Evolutionary conservation across 2,113 vertebrate genomes (phyloP).

Genomic region (Clarias gariepinus): DNA sequence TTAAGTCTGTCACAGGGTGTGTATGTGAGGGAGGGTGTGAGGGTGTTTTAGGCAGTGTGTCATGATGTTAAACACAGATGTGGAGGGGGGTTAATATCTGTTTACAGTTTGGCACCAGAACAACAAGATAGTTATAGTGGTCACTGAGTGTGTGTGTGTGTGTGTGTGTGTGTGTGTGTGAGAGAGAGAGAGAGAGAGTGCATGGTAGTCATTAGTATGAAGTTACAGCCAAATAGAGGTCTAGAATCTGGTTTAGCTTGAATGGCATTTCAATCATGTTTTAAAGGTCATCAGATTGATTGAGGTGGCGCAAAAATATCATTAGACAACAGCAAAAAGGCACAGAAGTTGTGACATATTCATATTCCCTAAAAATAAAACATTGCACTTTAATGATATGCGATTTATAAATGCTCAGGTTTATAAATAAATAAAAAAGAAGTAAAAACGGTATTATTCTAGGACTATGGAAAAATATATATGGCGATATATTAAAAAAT

Average conservation of each 20-base stretch:
- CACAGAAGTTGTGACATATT: background rate
- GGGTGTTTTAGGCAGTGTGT: conserved; percentile 24
- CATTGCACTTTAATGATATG: background rate
- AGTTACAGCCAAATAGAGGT: conserved; percentile 27
- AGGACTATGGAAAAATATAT: too few species aligned
- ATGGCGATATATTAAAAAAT: background rate
- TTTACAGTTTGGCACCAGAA: conserved; percentile 47
- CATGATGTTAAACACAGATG: conserved; percentile 55
- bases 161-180: conserved; percentile 20
- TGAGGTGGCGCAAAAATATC: background rate
- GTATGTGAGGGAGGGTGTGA: conserved; percentile 18
- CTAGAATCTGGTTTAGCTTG: conserved; percentile 28
- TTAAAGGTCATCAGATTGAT: conserved; percentile 13
- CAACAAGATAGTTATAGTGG: conserved; percentile 36
- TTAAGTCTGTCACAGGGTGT: conserved; percentile 29
- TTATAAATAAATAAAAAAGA: background rate
- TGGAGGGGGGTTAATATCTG: conserved; percentile 46
- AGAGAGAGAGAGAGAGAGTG: conserved; percentile 21
- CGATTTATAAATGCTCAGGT: background rate
- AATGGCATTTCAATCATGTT: background rate
- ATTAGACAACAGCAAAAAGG: background rate
- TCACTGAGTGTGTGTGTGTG: conserved; percentile 16
- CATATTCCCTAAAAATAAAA: background rate
- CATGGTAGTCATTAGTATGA: conserved; percentile 22
- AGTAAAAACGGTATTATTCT: too few species aligned